These are phyloP conservation scores for Aelia acuminata DNA, from an alignment of 2,888 invertebrate genomes.

Conservation along the genomic window DNA sequence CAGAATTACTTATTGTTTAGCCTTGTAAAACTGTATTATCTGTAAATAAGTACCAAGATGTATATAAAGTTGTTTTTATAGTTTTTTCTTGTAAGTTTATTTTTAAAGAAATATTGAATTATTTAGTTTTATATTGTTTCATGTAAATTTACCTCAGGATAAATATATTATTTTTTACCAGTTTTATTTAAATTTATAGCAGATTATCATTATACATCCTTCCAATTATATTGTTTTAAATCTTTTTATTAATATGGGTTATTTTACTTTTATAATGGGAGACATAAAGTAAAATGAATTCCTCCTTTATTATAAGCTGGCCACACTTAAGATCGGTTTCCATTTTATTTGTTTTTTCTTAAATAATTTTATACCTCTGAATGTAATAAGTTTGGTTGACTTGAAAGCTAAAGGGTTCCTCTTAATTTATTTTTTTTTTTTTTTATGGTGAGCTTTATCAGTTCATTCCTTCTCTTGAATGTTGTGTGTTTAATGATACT, in stretches of 20 bases:
- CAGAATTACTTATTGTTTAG: not conserved
- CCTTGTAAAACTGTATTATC: slow-evolving; percentile 33
- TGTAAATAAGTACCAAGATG: slow-evolving; percentile 51
- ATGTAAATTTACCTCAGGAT: not conserved
- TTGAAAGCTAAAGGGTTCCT: too few relatives aligned
- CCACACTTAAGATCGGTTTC: too few relatives aligned
- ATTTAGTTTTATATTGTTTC: not conserved
- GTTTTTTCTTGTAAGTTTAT: not conserved
- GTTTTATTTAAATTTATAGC: not conserved
- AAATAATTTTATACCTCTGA: too few relatives aligned
- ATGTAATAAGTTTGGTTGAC: too few relatives aligned
- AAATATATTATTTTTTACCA: not conserved
- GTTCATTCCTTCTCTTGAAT: too few relatives aligned
- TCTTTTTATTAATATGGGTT: not conserved
- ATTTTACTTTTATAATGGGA: not conserved
- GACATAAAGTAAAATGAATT: not conserved
- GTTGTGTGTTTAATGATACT: too few relatives aligned
- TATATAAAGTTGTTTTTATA: slow-evolving; percentile 45
- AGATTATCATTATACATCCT: not conserved
- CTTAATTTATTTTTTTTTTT: too few relatives aligned
- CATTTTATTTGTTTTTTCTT: too few relatives aligned
- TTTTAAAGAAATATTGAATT: slow-evolving; percentile 7
- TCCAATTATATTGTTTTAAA: not conserved
- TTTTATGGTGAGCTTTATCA: too few relatives aligned
- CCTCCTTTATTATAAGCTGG: not conserved